Evolutionary conservation across 2,113 vertebrate genomes (phyloP).

Genomic region (Syrmaticus mikado): DNA sequence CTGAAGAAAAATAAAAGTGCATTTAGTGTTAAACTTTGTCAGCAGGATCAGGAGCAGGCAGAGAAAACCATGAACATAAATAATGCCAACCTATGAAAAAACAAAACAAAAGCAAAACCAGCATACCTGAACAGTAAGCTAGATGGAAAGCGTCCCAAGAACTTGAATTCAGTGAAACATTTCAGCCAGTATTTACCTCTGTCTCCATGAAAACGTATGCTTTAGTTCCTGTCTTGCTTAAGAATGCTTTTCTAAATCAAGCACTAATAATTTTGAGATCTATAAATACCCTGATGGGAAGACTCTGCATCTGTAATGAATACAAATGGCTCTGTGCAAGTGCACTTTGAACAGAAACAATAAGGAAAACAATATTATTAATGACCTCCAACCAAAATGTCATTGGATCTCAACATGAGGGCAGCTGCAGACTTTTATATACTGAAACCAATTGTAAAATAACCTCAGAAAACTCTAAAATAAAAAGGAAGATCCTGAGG

Average conservation of each 20-base stretch:
- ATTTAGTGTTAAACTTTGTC: slow-evolving; percentile 31
- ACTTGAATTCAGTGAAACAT: not conserved
- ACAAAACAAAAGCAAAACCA: not conserved
- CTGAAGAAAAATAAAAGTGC: not conserved
- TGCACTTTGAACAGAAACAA: not conserved
- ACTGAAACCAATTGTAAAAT: not conserved
- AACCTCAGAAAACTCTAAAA: not conserved
- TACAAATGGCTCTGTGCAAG: slow-evolving; percentile 35
- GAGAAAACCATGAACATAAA: slow-evolving; percentile 33
- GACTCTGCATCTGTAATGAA: not conserved
- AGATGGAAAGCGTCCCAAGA: not conserved
- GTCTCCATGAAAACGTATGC: not conserved
- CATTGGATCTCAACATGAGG: not conserved
- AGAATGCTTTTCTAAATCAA: slow-evolving; percentile 14
- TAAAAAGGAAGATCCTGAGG: not conserved
- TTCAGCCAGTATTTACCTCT: not conserved
- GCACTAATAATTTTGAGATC: slow-evolving; percentile 33
- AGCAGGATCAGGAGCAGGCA: slow-evolving; percentile 41
- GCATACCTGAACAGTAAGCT: slow-evolving; percentile 13
- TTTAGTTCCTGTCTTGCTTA: not conserved
- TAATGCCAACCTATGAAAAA: slow-evolving; percentile 16
- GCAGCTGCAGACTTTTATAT: not conserved
- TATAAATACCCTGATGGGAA: slow-evolving; percentile 44
- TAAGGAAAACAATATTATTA: not conserved
- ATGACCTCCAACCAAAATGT: not conserved